Percentiles rank a stretch among this genome's conserved stretches.
Evolutionary conservation across 2,797 vertebrate genomes (phyloP).

Genomic region (Parotocinclus haroldoi): DNA sequence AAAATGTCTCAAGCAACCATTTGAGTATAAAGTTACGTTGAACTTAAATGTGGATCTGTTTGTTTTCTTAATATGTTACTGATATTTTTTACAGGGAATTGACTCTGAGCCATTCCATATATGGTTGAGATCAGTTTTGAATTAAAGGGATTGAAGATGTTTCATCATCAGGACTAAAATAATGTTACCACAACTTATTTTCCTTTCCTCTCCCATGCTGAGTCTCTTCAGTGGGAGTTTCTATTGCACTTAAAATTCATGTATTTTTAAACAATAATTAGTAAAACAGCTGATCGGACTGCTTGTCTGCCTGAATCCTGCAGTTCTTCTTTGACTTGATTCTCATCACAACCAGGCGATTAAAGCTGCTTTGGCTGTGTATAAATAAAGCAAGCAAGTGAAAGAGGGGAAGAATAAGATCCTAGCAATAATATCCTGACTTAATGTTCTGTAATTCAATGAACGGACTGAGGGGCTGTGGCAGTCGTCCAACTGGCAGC

Average conservation of each 20-base stretch:
- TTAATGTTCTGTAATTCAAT: conserved; percentile 54
- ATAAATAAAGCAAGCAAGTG: conserved; percentile 19
- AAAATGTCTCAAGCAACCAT: conserved; percentile 56
- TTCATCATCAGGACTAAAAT: conserved; percentile 7
- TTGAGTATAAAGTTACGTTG: conserved; percentile 60
- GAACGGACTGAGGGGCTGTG: conserved; percentile 50
- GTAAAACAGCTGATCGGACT: conserved; percentile 16
- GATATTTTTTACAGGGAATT: conserved; percentile 60
- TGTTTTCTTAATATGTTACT: conserved; percentile 53
- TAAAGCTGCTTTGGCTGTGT: conserved; percentile 24
- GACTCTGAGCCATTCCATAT: conserved; percentile 51
- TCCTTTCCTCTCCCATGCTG: background rate
- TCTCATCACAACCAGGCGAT: background rate
- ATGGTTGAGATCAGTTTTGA: conserved; percentile 19
- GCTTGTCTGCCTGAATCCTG: too few relatives aligned
- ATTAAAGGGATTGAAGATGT: conserved; percentile 19
- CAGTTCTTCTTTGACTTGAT: background rate
- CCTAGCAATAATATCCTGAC: conserved; percentile 57
- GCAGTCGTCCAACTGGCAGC: conserved; percentile 53
- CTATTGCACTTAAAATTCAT: too few relatives aligned
- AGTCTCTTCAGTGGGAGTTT: background rate
- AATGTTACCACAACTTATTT: conserved; percentile 14
- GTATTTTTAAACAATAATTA: background rate
- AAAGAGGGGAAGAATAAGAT: conserved; percentile 46
- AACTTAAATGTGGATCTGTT: conserved; percentile 59